phyloP scores from a whole-genome alignment of 2,797 vertebrate species.

The Melopsittacus undulatus region DNA sequence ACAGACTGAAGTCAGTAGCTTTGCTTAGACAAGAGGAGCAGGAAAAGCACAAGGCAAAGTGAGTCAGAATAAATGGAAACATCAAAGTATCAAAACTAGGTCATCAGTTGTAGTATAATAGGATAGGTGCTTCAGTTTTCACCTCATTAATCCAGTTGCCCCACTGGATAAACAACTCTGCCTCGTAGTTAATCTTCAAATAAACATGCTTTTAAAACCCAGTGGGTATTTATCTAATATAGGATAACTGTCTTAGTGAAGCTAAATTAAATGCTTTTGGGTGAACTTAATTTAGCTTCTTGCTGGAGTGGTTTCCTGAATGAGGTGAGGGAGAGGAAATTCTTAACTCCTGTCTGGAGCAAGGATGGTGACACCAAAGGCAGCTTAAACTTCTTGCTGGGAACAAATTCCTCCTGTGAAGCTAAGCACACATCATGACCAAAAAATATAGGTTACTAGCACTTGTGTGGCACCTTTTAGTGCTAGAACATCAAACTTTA shows the following conservation, averaged over 20 bases:
- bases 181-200: conserved; percentile 57
- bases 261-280: conserved; percentile 42
- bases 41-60: neutral
- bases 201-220: conserved; percentile 50
- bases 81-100: neutral
- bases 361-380: neutral
- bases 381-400: neutral
- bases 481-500: neutral
- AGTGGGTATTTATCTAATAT: conserved; percentile 20
- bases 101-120: neutral
- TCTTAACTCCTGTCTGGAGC: neutral
- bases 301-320: neutral
- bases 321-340: neutral
- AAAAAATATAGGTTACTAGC: neutral
- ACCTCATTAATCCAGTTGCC: conserved; percentile 22
- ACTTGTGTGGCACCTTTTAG: neutral
- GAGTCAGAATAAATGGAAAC: neutral
- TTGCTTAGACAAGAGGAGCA: neutral
- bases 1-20: neutral
- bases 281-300: conserved; percentile 40
- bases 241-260: conserved; percentile 43
- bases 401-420: neutral
- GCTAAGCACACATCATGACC: neutral
- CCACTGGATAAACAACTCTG: conserved; percentile 25
- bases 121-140: conserved; percentile 8